These are phyloP conservation scores for Isurus oxyrinchus DNA, from an alignment of 2,113 vertebrate genomes.

Conservation along the genomic window DNA sequence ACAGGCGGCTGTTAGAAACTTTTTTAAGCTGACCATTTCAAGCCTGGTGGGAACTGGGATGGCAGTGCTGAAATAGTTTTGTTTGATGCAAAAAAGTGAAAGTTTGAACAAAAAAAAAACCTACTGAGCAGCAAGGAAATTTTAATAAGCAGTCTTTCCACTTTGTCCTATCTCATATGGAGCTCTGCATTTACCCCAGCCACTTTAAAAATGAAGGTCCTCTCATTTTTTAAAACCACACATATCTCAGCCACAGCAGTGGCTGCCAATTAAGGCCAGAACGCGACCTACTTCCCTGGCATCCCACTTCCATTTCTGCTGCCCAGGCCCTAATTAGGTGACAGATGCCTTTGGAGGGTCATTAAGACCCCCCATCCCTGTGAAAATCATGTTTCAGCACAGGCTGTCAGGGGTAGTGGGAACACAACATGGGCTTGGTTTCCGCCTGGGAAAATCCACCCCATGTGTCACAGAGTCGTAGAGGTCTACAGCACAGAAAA, in stretches of 20 bases:
- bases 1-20: too few species aligned
- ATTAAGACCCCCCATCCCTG: neutral
- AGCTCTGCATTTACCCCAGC: neutral
- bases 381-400: neutral
- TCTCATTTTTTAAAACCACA: neutral
- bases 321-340: neutral
- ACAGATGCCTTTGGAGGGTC: too few species aligned
- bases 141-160: neutral
- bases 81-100: too few species aligned
- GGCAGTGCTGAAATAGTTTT: too few species aligned
- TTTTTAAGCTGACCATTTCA: too few species aligned
- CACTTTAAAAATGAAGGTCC: neutral
- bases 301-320: neutral
- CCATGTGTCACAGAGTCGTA: too few species aligned
- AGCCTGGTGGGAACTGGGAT: neutral
- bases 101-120: too few species aligned
- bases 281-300: too few species aligned
- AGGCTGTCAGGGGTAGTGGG: too few species aligned
- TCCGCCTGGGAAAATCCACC: neutral
- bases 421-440: neutral
- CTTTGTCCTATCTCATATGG: neutral
- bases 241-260: neutral
- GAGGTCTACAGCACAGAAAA: too few species aligned
- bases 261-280: neutral
- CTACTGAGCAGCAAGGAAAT: neutral